Conservation (phyloP, 2,113 vertebrate species). For the Tringa solitaria region DNA sequence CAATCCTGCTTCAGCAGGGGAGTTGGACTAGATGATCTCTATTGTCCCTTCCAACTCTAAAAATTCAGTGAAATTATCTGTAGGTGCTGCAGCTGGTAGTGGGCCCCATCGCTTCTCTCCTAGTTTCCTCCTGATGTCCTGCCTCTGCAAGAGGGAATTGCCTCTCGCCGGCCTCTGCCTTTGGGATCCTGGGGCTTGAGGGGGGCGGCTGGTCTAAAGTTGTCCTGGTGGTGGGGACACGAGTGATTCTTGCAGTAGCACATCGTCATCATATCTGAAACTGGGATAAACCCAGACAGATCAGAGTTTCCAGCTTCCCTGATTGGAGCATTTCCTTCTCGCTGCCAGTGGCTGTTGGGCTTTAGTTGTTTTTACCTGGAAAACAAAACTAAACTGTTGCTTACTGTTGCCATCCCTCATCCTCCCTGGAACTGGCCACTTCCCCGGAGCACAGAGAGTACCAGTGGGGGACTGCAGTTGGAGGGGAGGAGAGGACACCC, state of each 20-base stretch:
- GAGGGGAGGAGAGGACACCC: not conserved
- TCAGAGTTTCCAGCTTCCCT: not conserved
- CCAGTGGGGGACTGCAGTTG: not conserved
- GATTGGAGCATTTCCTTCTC: not conserved
- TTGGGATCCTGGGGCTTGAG: not conserved
- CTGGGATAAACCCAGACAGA: not conserved
- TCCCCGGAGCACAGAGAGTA: not conserved
- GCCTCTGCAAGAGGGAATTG: not conserved
- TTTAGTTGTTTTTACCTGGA: not conserved
- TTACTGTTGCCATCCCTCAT: not conserved
- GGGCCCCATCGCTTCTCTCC: not conserved
- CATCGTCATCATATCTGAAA: not conserved
- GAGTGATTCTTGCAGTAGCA: not conserved
- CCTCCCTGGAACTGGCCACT: not conserved
- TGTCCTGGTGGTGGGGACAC: fast-evolving
- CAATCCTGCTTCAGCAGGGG: too few relatives aligned
- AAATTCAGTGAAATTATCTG: not conserved
- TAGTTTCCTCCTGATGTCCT: not conserved
- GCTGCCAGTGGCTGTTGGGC: not conserved
- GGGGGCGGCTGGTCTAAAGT: not conserved
- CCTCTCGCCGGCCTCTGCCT: not conserved
- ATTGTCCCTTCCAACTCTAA: too few relatives aligned
- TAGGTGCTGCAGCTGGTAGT: not conserved
- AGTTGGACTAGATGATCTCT: too few relatives aligned
- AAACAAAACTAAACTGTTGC: not conserved